These are phyloP conservation scores for Meandrusa payeni DNA, from an alignment of 2,888 invertebrate species.

Conservation along the genomic window DNA sequence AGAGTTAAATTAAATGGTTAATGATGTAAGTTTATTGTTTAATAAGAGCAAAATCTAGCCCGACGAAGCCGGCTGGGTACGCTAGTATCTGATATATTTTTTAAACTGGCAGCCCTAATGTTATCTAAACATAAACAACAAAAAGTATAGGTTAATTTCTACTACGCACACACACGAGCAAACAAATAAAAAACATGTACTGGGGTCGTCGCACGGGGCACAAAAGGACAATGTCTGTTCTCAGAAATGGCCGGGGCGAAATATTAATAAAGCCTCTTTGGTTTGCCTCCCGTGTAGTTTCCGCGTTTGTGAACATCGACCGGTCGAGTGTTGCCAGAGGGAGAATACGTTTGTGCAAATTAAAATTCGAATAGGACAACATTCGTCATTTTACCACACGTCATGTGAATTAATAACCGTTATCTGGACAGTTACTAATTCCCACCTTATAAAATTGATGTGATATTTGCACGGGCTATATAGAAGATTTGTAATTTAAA, in stretches of 20 bases:
- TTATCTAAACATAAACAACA: slow-evolving; percentile 18
- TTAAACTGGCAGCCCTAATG: slow-evolving; percentile 24
- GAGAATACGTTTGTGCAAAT: slow-evolving; percentile 9
- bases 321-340: slow-evolving; percentile 16
- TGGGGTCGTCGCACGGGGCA: slow-evolving; percentile 54
- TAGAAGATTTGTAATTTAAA: not conserved
- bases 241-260: slow-evolving; percentile 53
- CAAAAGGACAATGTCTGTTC: slow-evolving; percentile 68
- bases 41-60: too few relatives aligned
- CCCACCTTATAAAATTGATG: not conserved
- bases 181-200: slow-evolving; percentile 45
- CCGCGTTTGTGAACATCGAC: slow-evolving; percentile 33
- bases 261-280: slow-evolving; percentile 51
- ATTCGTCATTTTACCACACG: slow-evolving; percentile 13
- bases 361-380: slow-evolving; percentile 19
- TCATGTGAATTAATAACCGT: slow-evolving; percentile 21
- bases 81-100: too few relatives aligned
- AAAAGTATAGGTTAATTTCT: slow-evolving; percentile 32
- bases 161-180: slow-evolving; percentile 21
- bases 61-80: too few relatives aligned
- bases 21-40: too few relatives aligned
- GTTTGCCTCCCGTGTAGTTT: slow-evolving; percentile 42
- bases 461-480: not conserved
- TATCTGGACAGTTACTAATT: slow-evolving; percentile 14
- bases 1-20: too few relatives aligned